phyloP scores from a whole-genome alignment of 1,140 invertebrate species.

The Dreissena rostriformis region DNA sequence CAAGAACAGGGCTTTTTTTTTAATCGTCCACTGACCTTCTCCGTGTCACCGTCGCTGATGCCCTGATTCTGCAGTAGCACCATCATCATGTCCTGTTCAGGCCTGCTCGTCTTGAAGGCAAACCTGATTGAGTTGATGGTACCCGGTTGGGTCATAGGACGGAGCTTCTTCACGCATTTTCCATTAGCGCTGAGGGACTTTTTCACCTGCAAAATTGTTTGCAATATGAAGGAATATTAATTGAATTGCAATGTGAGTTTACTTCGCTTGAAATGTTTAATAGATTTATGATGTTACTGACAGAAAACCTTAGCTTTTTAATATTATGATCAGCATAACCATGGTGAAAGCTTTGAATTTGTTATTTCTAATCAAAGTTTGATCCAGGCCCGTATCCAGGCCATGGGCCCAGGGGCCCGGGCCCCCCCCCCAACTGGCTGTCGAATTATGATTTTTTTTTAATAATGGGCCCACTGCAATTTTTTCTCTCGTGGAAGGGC shows the following conservation, averaged over 20 bases:
- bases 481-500: too few species aligned
- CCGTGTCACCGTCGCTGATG: constrained; percentile 49
- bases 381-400: too few species aligned
- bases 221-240: constrained; percentile 36
- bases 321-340: too few species aligned
- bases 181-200: constrained; percentile 86
- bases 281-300: too few species aligned
- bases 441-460: too few species aligned
- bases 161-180: constrained; percentile 90
- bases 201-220: constrained; percentile 85
- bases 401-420: too few species aligned
- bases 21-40: neutral
- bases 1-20: too few species aligned
- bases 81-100: constrained; percentile 85
- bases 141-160: constrained; percentile 85
- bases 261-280: neutral
- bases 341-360: too few species aligned
- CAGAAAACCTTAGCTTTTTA: too few species aligned
- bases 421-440: too few species aligned
- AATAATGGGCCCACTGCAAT: too few species aligned
- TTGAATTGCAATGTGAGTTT: neutral
- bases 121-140: constrained; percentile 87
- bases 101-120: constrained; percentile 85
- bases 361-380: too few species aligned
- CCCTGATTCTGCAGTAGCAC: constrained; percentile 84